Evolutionary conservation across 2,113 vertebrate genomes (phyloP).

Genomic region (Tauraco erythrolophus): DNA sequence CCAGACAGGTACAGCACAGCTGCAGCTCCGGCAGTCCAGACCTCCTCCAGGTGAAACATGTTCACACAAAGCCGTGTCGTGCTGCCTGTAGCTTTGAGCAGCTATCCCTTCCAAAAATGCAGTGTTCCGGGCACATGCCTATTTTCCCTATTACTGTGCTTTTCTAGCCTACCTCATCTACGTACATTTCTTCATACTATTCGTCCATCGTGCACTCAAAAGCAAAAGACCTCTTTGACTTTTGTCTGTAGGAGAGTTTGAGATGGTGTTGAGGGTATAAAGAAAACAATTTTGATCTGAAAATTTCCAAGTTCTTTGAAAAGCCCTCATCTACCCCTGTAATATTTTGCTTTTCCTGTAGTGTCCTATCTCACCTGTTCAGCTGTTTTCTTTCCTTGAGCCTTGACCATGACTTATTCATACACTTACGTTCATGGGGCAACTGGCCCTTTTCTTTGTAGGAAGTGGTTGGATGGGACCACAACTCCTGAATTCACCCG

Average conservation of each 20-base stretch:
- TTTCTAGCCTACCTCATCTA: not conserved
- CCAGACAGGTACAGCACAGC: not conserved
- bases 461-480: not conserved
- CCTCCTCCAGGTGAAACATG: rapidly evolving
- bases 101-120: not conserved
- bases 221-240: not conserved
- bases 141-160: not conserved
- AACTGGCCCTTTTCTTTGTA: not conserved
- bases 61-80: rapidly evolving
- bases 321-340: not conserved
- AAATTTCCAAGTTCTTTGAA: not conserved
- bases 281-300: not conserved
- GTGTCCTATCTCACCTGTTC: not conserved
- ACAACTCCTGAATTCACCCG: rapidly evolving
- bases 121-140: not conserved
- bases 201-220: not conserved
- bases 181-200: not conserved
- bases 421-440: rapidly evolving
- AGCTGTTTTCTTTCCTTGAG: not conserved
- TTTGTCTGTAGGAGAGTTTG: not conserved
- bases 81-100: not conserved
- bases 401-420: not conserved
- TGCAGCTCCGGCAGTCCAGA: not conserved
- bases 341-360: not conserved
- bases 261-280: not conserved